Percentiles rank a stretch among this genome's conserved stretches.
Evolutionary conservation across 2,113 vertebrate genomes (phyloP).

Genomic region (Gambusia holbrooki): DNA sequence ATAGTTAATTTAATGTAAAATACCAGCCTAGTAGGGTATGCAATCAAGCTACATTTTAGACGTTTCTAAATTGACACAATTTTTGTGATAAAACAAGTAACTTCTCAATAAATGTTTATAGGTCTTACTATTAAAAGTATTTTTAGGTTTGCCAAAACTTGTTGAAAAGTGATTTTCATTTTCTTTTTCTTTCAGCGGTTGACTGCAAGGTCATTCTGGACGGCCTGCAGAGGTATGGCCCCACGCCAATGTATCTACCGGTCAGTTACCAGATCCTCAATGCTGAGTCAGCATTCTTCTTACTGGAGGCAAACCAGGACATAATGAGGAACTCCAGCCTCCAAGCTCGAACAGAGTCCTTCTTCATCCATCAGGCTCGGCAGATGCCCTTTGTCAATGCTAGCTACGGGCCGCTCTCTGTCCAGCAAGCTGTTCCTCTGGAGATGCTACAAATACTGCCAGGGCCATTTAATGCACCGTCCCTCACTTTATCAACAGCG

Average conservation of each 20-base stretch:
- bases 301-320: slow-evolving; percentile 89
- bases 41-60: too few relatives aligned
- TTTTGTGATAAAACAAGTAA: too few relatives aligned
- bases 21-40: too few relatives aligned
- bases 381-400: slow-evolving; percentile 84
- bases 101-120: not conserved
- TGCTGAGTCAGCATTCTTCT: slow-evolving; percentile 87
- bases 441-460: slow-evolving; percentile 81
- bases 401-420: slow-evolving; percentile 89
- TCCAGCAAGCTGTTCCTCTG: slow-evolving; percentile 84
- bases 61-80: too few relatives aligned
- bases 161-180: slow-evolving; percentile 1
- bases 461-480: slow-evolving; percentile 68
- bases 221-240: slow-evolving; percentile 83
- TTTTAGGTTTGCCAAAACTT: not conserved
- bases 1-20: too few relatives aligned
- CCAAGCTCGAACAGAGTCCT: slow-evolving; percentile 86
- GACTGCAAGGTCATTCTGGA: slow-evolving; percentile 82
- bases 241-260: slow-evolving; percentile 89
- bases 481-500: slow-evolving; percentile 51
- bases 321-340: slow-evolving; percentile 90
- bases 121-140: slow-evolving; percentile 11
- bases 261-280: slow-evolving; percentile 87
- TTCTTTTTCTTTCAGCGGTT: slow-evolving; percentile 78
- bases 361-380: slow-evolving; percentile 87